Evolutionary conservation across 2,797 vertebrate species (phyloP), one percentile per base, ranked within the genome.

Genomic region (Poecilia picta): DNA sequence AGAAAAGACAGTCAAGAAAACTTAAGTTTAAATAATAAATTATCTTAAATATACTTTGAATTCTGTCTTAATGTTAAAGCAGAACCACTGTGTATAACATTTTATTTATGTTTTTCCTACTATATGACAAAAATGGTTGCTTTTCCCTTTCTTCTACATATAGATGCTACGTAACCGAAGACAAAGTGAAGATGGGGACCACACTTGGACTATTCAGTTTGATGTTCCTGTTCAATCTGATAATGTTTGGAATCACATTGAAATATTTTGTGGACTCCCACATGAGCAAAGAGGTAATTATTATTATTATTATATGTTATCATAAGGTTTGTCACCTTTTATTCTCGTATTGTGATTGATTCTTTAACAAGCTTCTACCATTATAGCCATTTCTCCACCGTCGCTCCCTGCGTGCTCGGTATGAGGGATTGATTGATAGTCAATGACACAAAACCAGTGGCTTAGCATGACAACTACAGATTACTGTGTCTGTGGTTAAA

Each of bases 221-320:
- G 80, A 94, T 97, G 72, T 96, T 97, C 46, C 78, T 95, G 72
- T 97, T 97, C 78, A 97, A 97, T 86, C 0, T 77, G 0, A 85
- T 79, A 85, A 96, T 98, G 94, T 88, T 97, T 80, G 90, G 79
- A 39, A 92, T 96, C 77, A 94, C 93, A 15, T 75, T 89, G 66
- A 89, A 87, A 81, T 95, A 92, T 73, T 55, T 95, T 81, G 72
- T 93, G 86, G 86, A 70, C 13, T 71, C 93, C 71, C 78, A 0
- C 23, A 8, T 4, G 0, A 16, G 8, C 2, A 72, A 68, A 74
- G 43, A 87, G 89, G 91, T 92, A 66, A 64, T 36, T 41, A 3
- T 51, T 7, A 51, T 16, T 64, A 15, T 15, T n/a, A n/a, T n/a
- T n/a, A n/a, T n/a, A 36, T n/a, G 25, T 4, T 28, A 57, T n/a